These are phyloP conservation scores for Microcebus murinus DNA, from an alignment of 2,113 vertebrate genomes.

Conservation along the genomic window DNA sequence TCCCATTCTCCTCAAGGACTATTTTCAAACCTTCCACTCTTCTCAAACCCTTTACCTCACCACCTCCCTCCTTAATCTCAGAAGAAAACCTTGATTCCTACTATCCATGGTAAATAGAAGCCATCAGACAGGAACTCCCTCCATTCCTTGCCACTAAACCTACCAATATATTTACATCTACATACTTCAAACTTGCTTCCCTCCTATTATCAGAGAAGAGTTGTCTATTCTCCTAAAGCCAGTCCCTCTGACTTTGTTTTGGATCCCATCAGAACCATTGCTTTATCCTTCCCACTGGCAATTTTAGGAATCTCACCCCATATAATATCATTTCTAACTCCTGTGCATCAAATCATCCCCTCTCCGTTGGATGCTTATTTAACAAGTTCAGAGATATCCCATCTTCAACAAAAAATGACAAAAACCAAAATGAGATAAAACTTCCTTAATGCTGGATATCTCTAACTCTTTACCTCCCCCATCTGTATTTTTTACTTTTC, in stretches of 20 bases:
- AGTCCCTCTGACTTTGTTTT: background rate
- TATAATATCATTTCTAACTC: background rate
- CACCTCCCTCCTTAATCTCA: background rate
- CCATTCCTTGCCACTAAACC: background rate
- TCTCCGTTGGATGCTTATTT: background rate
- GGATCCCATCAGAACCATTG: background rate
- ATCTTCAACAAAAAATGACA: background rate
- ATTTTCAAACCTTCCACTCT: background rate
- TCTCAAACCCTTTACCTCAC: background rate
- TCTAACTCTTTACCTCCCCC: constrained; percentile 29
- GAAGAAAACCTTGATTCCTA: background rate
- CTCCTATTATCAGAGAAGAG: background rate
- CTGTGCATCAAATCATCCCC: background rate
- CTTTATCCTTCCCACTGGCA: background rate
- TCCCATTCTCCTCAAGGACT: background rate
- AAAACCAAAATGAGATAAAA: constrained; percentile 24
- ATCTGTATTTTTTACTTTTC: background rate
- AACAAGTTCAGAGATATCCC: background rate
- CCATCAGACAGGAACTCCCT: background rate
- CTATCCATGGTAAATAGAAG: background rate
- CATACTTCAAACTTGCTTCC: background rate
- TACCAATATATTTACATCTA: background rate
- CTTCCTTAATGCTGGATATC: constrained; percentile 28
- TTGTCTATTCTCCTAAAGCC: background rate
- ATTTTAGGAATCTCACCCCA: background rate